Evolutionary conservation across 2,888 invertebrate genomes (phyloP).

Genomic region (Nymphalis c-album): DNA sequence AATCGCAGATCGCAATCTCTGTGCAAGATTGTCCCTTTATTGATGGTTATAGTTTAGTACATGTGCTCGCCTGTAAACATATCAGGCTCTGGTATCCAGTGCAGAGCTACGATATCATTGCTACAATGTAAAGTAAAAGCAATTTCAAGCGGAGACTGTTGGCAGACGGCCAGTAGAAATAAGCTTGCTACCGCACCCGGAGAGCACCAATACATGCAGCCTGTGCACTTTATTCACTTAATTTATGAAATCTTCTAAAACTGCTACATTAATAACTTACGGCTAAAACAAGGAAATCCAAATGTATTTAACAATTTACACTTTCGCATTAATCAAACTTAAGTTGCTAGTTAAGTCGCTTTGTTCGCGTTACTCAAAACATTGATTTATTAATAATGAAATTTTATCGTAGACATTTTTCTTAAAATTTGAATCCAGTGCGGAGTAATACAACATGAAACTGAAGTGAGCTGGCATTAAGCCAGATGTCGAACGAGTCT

Average conservation of each 20-base stretch:
- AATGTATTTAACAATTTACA: neutral
- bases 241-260: slow-evolving; percentile 47
- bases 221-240: slow-evolving; percentile 58
- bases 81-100: slow-evolving; percentile 58
- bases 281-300: slow-evolving; percentile 12
- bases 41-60: slow-evolving; percentile 35
- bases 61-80: slow-evolving; percentile 51
- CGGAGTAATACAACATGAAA: slow-evolving; percentile 54
- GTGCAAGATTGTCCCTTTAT: slow-evolving; percentile 28
- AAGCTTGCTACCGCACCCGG: slow-evolving; percentile 72
- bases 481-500: slow-evolving; percentile 62
- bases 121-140: slow-evolving; percentile 72
- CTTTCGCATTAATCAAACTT: slow-evolving; percentile 18
- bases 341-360: slow-evolving; percentile 18
- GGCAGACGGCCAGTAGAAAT: slow-evolving; percentile 75
- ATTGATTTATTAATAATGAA: slow-evolving; percentile 17
- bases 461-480: slow-evolving; percentile 67
- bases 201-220: slow-evolving; percentile 65
- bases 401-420: slow-evolving; percentile 23
- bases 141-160: slow-evolving; percentile 70
- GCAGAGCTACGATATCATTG: slow-evolving; percentile 67
- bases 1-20: slow-evolving; percentile 28
- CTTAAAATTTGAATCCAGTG: slow-evolving; percentile 42
- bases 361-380: slow-evolving; percentile 5
- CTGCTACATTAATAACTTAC: slow-evolving; percentile 31